Base-by-base conservation (phyloP, 2,888 invertebrate species). In the Eremobia ochroleuca region DNA sequence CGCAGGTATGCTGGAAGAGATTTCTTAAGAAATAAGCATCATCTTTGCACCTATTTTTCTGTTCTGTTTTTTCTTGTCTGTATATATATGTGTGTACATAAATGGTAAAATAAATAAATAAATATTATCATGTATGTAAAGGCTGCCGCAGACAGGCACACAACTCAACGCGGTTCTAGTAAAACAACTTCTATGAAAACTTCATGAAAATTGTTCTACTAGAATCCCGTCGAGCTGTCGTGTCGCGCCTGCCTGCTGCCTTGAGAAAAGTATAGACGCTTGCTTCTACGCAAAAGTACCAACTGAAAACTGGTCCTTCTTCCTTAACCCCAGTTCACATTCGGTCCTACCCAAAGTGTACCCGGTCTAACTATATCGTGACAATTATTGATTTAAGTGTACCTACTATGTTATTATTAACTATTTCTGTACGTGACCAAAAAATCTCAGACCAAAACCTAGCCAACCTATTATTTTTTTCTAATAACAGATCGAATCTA, bases 401-500 rank as follows among this genome's bases (percentile, higher is more conserved):
- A 18, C n/a, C n/a, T 64, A n/a, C 34, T 55, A n/a, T 58, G 18
- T 40, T 28, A 43, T 46, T 31, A 67, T 31, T 21, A 25, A 31
- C 31, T 31, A 31, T 25, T 34, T 18, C n/a, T 59, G 21, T 11
- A 58, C 34, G n/a, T 81, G 55, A 28, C 9, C 52, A 31, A 40
- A 62, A 37, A 46, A 55, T 46, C 15, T 6, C 37, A 75, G 49
- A 49, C 25, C 9, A 15, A 55, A 62, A 4, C 13, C 11, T 5
- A 74, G 6, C 31, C 28, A 34, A 46, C 74, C 66, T 66, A 81
- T 62, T 59, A 59, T 59, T 79, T 82, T 79, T 61, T 64, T 40
- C 9, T 58, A 79, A 43, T 76, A 79, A 61, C 58, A 76, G 58
- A 82, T 79, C 76, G 28, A 43, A 66, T 61, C 59, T 9, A 61